Base-by-base conservation (phyloP, 2,888 invertebrate species). In the Melinaea menophilus region DNA sequence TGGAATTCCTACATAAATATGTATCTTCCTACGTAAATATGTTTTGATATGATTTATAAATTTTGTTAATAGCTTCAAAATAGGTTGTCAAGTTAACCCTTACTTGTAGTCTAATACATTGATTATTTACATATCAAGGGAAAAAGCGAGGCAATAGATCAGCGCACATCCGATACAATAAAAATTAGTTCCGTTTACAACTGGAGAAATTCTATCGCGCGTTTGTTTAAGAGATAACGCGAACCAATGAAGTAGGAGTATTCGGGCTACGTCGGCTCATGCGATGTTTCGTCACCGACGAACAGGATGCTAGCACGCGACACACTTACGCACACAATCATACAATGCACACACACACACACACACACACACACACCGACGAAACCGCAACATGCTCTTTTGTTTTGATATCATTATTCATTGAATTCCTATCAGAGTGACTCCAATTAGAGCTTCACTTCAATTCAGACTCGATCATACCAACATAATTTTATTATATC, bases 191-290 rank as follows among this genome's bases (percentile, higher is more conserved):
- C 82, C 86, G 82, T 85, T 84, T 83, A 71, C 69, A 64, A 64
- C 79, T 80, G 79, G 87, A 89, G 90, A 90, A 89, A 90, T 88
- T 87, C 76, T 86, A 86, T 86, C 83, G 80, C 79, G 76, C 79
- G 82, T 81, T 80, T 75, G 78, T 75, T 67, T 76, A 71, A 74
- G 75, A 80, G 90, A 90, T 90, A 90, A 89, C 79, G 81, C 70
- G 81, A 74, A 71, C 90, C 90, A 90, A 90, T 90, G 78, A 82
- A 77, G 78, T 80, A 72, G 79, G 76, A 75, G 83, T 73, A 78
- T 79, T 78, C 73, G 71, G 76, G 71, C 84, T 75, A 85, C 87
- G 87, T 82, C 76, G 82, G 69, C 85, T 90, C 90, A 81, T 79
- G 80, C 83, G 88, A 88, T 88, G 80, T 85, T 76, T 73, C 71